Base-by-base conservation (phyloP, 2,113 vertebrate genomes). In the Istiophorus platypterus region DNA sequence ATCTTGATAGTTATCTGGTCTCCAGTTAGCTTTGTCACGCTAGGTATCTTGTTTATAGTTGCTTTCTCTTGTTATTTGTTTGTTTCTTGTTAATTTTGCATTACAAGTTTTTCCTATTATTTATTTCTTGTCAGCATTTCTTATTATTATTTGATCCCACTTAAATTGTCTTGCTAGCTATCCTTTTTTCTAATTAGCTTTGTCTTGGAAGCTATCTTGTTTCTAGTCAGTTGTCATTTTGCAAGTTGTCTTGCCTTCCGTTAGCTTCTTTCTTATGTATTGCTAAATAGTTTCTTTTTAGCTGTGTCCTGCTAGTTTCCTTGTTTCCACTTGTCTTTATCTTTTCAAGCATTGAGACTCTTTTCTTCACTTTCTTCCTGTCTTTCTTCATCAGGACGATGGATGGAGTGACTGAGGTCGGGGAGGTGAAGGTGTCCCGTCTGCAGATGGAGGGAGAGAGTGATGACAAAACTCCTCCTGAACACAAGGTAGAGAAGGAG, bases 371-470 rank as follows among this genome's bases (percentile, higher is more conserved):
- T 3, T 24, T n/a, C 4, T 5, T 7, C 11, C 8, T 49, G 11
- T 11, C 2, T 39, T 11, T 82, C 2, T 54, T 31, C 10, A 1
- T 52, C 78, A 93, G 91, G 74, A 51, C 72, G 5, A 73, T 73
- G 79, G 90, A 92, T 11, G 85, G 84, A 5, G 76, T 18, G 47
- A 82, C 26, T 0, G 73, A 84, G 65, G 78, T 72, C 5, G 84
- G 80, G 9, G 86, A 93, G 84, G 78, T 85, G 64, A 83, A 54
- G 62, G 62, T 82, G 59, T 85, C 89, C 12, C 42, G 47, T 1
- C 78, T 90, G 29, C 78, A 89, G 77, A 45, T 79, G 71, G 85
- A 93, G 57, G 82, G 51, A 59, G 86, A 91, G 27, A 9, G 4
- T 0, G 68, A 80, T 2, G 70, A 72, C 5, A 45, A 54, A 56